Evolutionary conservation across 2,113 vertebrate genomes (phyloP), one percentile per base, ranked within the genome.

Genomic region (Blennius ocellaris): DNA sequence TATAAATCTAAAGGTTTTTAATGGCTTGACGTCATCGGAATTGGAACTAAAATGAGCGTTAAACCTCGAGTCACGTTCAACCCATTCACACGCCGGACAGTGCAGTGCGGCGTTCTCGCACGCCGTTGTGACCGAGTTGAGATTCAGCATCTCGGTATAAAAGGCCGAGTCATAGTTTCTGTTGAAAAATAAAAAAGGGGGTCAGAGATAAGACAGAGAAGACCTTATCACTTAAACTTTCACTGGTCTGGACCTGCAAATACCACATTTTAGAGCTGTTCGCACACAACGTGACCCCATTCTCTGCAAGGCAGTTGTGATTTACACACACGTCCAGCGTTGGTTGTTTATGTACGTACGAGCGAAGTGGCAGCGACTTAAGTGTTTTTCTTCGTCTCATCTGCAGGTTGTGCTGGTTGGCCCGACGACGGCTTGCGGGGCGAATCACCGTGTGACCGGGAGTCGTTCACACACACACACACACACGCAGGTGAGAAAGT

Each of bases 221-320:
- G 62, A 70, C 14, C 41, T 73, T 85, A 86, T 86, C 77, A 65
- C 55, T 64, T 79, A 84, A 82, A 87, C 82, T 82, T 21, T 69
- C 45, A 15, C 73, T 3, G 8, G 41, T 60, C 70, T 69, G 69
- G 60, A 77, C 53, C 60, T 75, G 72, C 54, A 73, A 49, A 50
- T 53, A 11, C 66, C 59, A 57, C 82, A 50, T 80, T 57, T 17
- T 6, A 52, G 41, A 16, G n/a, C 44, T 11, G 44, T 5, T 51
- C 36, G 54, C 44, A 57, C n/a, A 50, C n/a, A 50, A 61, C 52
- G 57, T 48, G 12, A n/a, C 41, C 36, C 21, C 50, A 11, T 55
- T 66, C 37, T 57, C 11, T 80, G 6, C 36, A 48, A 21, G 48
- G 39, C 3, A 6, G 0, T 43, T 43, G 39, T 47, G 11, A 44